Percentiles rank a stretch among this genome's conserved stretches.
Evolutionary conservation across 2,113 vertebrate species (phyloP).

Genomic region (Polyodon spathula): DNA sequence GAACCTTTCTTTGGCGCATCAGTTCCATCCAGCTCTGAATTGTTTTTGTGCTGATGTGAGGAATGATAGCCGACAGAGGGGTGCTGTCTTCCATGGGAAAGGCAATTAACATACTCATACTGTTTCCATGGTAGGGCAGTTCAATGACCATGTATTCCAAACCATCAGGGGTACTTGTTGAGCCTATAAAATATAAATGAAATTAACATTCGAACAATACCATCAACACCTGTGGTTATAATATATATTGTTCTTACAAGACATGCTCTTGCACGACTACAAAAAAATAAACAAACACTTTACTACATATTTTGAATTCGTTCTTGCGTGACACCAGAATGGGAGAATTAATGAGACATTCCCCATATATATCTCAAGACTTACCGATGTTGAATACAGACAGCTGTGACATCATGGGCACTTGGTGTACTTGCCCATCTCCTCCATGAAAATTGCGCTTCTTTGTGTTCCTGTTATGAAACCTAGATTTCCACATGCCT

Average conservation of each 20-base stretch:
- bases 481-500: constrained; percentile 86
- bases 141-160: constrained; percentile 83
- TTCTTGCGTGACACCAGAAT: too few relatives aligned
- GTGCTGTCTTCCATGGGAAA: constrained; percentile 67
- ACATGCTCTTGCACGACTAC: too few relatives aligned
- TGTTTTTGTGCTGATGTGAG: constrained; percentile 81
- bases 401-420: constrained; percentile 86
- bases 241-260: too few relatives aligned
- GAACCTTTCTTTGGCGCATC: constrained; percentile 73
- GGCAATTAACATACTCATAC: constrained; percentile 82
- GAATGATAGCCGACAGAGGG: constrained; percentile 64
- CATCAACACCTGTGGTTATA: background rate
- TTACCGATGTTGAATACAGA: constrained; percentile 80
- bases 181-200: constrained; percentile 45
- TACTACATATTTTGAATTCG: too few relatives aligned
- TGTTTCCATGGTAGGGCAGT: constrained; percentile 80
- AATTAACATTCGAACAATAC: background rate
- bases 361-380: too few relatives aligned
- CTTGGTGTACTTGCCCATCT: constrained; percentile 69
- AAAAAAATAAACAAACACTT: background rate
- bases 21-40: constrained; percentile 75
- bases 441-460: constrained; percentile 65
- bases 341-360: background rate
- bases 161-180: constrained; percentile 69
- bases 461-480: constrained; percentile 81